Evolutionary conservation across 2,797 vertebrate species (phyloP).

Genomic region (Cossypha polioptera): DNA sequence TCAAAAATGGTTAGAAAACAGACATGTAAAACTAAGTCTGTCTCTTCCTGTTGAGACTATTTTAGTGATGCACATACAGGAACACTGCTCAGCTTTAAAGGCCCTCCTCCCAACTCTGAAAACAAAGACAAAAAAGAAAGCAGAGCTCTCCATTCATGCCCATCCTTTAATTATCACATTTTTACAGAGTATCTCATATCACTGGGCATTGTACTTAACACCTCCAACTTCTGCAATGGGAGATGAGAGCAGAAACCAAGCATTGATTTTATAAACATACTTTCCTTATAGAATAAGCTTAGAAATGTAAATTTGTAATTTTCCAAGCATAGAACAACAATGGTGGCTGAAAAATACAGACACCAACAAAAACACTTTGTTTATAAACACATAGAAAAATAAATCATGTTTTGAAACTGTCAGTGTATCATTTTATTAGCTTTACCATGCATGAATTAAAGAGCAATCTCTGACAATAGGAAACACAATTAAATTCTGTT

Average conservation of each 20-base stretch:
- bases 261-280: neutral
- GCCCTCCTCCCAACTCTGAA: neutral
- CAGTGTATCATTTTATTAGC: neutral
- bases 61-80: neutral
- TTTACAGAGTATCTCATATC: neutral
- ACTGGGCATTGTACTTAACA: neutral
- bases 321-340: neutral
- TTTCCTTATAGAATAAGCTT: neutral
- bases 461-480: neutral
- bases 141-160: neutral
- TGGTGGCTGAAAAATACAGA: neutral
- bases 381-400: neutral
- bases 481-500: neutral
- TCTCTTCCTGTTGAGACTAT: neutral
- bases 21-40: neutral
- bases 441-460: neutral
- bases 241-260: neutral
- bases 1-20: neutral
- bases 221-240: neutral
- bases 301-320: neutral
- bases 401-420: neutral
- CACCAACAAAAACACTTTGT: neutral
- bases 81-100: neutral
- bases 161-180: neutral
- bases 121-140: neutral